Conservation (phyloP, 1,140 invertebrate species). For the Pseudomyrmex cubaensis region DNA sequence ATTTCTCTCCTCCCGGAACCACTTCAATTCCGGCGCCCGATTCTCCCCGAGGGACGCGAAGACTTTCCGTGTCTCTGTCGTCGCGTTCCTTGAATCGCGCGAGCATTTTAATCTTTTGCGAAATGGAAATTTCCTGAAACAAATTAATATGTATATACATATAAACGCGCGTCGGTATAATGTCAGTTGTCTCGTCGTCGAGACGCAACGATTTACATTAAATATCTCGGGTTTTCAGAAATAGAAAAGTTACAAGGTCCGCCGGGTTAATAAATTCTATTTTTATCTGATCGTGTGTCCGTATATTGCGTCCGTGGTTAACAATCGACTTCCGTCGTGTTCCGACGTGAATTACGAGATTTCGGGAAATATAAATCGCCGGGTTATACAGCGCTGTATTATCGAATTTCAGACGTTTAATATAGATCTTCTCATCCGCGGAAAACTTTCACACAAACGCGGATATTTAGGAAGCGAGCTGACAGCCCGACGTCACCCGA, state of each 20-base stretch:
- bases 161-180: neutral
- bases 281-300: neutral
- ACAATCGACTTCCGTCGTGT: conserved; percentile 26
- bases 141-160: conserved; percentile 4
- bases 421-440: neutral
- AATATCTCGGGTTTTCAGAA: neutral
- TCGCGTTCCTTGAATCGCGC: conserved; percentile 59
- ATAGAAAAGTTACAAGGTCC: neutral
- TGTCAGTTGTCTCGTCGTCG: neutral
- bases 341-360: neutral
- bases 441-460: neutral
- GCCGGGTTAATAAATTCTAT: conserved; percentile 10
- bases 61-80: conserved; percentile 11
- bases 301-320: neutral
- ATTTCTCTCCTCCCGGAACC: conserved; percentile 41
- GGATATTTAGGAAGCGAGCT: neutral
- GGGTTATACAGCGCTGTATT: neutral
- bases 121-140: conserved; percentile 11
- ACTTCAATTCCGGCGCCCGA: conserved; percentile 32
- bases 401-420: neutral
- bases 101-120: conserved; percentile 51
- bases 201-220: conserved; percentile 20
- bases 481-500: neutral
- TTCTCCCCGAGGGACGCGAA: no score
- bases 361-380: neutral